Evolutionary conservation across 2,797 vertebrate genomes (phyloP).

Genomic region (Catharus ustulatus): DNA sequence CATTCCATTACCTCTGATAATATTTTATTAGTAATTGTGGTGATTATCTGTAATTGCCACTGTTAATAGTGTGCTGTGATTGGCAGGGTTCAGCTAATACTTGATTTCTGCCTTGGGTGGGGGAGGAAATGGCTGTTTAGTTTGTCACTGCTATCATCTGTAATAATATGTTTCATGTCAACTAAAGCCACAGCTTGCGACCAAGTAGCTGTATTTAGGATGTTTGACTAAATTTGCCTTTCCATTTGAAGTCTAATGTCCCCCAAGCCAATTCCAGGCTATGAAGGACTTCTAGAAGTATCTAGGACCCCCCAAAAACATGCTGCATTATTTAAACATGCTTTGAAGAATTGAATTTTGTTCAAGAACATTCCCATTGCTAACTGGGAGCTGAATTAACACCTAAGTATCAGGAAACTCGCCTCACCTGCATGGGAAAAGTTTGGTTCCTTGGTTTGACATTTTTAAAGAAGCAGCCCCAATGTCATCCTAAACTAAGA

Average conservation of each 20-base stretch:
- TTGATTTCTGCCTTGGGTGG: not conserved
- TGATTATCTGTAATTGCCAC: constrained; percentile 18
- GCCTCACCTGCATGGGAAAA: not conserved
- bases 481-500: not conserved
- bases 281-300: not conserved
- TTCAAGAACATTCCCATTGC: not conserved
- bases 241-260: not conserved
- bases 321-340: not conserved
- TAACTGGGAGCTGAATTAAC: not conserved
- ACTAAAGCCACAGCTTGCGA: not conserved
- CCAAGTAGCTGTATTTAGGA: not conserved
- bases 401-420: not conserved
- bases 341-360: not conserved
- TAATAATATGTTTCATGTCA: not conserved
- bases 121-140: not conserved
- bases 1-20: constrained; percentile 13
- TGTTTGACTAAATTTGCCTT: not conserved
- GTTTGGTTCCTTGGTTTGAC: not conserved
- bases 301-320: not conserved
- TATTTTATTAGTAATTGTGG: constrained; percentile 31
- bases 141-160: not conserved
- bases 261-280: not conserved
- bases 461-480: not conserved
- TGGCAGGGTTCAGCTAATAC: not conserved
- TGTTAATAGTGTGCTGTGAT: not conserved